Conservation (phyloP, 1,140 invertebrate genomes). For the Drosophila kanapiae region DNA sequence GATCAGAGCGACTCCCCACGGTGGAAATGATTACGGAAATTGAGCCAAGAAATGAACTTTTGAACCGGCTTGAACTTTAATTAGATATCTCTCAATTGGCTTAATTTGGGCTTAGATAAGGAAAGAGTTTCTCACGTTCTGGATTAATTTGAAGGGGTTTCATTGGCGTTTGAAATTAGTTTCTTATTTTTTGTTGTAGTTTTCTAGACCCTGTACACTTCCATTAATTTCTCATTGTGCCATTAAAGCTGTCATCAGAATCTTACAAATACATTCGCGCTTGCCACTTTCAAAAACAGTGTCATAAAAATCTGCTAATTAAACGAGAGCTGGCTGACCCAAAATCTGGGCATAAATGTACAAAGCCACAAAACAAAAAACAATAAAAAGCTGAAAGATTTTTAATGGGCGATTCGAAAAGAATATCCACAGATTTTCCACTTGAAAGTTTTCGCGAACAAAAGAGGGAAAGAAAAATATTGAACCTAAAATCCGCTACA, state of each 20-base stretch:
- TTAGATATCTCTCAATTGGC: constrained; percentile 6
- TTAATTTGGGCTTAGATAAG: constrained; percentile 5
- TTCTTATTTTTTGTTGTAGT: not conserved
- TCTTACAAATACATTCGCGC: constrained; percentile 25
- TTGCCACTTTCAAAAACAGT: not conserved
- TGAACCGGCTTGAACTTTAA: constrained; percentile 46
- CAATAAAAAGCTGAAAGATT: constrained; percentile 39
- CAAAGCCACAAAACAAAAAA: not conserved
- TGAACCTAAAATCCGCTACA: constrained; percentile 28
- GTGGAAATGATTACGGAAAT: constrained; percentile 53
- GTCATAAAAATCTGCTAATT: constrained; percentile 65
- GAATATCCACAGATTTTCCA: constrained; percentile 26
- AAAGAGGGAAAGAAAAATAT: constrained; percentile 32
- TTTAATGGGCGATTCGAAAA: constrained; percentile 37
- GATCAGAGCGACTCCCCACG: constrained; percentile 43
- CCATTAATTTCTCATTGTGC: constrained; percentile 20
- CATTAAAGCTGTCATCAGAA: constrained; percentile 42
- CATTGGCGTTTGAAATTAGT: not conserved
- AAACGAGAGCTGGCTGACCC: constrained; percentile 54
- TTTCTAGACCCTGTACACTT: constrained; percentile 6
- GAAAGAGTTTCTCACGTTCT: constrained; percentile 43
- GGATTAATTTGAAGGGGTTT: not conserved
- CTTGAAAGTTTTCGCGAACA: constrained; percentile 24
- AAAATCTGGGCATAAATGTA: constrained; percentile 25
- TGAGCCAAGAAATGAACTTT: constrained; percentile 37